Base-by-base conservation (phyloP, 2,113 vertebrate species). In the Tichodroma muraria region DNA sequence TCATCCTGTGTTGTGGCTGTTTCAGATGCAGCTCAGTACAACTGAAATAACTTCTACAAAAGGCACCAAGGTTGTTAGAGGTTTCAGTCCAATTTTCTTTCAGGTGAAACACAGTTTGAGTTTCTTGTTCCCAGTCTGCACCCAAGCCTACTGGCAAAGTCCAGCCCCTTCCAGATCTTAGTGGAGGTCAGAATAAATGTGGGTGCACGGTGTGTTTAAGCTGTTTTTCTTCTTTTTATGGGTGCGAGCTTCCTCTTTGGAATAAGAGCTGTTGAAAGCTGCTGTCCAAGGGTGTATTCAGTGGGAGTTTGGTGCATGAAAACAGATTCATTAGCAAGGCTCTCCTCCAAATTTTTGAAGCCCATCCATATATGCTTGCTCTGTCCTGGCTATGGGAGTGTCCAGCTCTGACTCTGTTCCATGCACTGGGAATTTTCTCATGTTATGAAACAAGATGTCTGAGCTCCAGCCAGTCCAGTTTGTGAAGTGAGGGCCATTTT, bases 231-330 rank as follows among this genome's bases (percentile, higher is more conserved):
- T 75, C n/a, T 88, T 65, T 35, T 66, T 38, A 22, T 37, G 68
- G 18, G 11, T 72, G 63, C 3, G 0, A 77, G 68, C 40, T 89
- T 23, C 30, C 6, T 45, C 33, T 80, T 85, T 35, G 57, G 66
- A 79, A 37, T 45, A 56, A 59, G 63, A 42, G 22, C 73, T 1
- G 4, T 45, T 49, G 56, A 69, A 56, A 95, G 88, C 89, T 42
- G 25, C 81, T 93, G 33, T 95, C 82, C 73, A 72, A 93, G 86
- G 94, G 93, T 2, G 82, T 95, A 88, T 92, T 89, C 18, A 11
- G 5, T 81, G 40, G 50, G 65, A 64, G 47, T 27, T 75, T 56
- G 81, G 22, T 54, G 45, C 45, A 35, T 20, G 70, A 60, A 88
- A 94, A 89, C 84, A 94, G 28, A 77, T 88, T 70, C 15, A 5